Base-by-base conservation (phyloP, 2,888 invertebrate genomes). In the Corbicula japonica region DNA sequence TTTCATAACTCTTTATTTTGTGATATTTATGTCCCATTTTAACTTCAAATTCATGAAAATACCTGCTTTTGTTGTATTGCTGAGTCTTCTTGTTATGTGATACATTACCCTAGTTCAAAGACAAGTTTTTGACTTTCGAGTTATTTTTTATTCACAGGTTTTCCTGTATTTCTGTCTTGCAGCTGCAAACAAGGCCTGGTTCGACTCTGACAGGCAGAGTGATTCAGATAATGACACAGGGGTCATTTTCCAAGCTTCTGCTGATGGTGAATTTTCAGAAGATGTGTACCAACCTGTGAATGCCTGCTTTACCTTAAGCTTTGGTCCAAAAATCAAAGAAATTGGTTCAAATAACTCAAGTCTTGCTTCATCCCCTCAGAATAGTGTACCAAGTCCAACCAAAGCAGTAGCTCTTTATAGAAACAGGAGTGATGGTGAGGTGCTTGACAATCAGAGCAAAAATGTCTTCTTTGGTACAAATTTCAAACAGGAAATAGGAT, bases 311-410 rank as follows among this genome's bases (percentile, higher is more conserved):
- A 48, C 21, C 21, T 63, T 30, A 21, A 48, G 48, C 46, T 30
- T 28, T 3, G 75, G 75, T n/a, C 68, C 68, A 21, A 68, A 52
- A 34, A 75, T 75, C 26, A 68, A 60, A 32, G 75, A 68, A 61
- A 61, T 75, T 6, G n/a, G 26, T 41, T 71, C 71, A 30, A 71
- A 71, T 30, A 41, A 52, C 35, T 71, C 71, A 15, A 71, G 71
- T 41, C 71, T 62, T 10, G 71, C 71, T 15, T 46, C 65, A 12
- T 73, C 73, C 1, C 73, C 73, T 21, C 65, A 73, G 34, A 50
- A 34, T n/a, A 34, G 18, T 54, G 41, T 32, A 23, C 1, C 54
- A 8, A 60, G 12, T 50, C 50, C 58, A 28, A 38, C 60, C 5
- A 73, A 60, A 28, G 2, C 41, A 3, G 28, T 52, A 6, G n/a